Conservation (phyloP, 1,140 invertebrate species). For the Macrobrachium nipponense region DNA sequence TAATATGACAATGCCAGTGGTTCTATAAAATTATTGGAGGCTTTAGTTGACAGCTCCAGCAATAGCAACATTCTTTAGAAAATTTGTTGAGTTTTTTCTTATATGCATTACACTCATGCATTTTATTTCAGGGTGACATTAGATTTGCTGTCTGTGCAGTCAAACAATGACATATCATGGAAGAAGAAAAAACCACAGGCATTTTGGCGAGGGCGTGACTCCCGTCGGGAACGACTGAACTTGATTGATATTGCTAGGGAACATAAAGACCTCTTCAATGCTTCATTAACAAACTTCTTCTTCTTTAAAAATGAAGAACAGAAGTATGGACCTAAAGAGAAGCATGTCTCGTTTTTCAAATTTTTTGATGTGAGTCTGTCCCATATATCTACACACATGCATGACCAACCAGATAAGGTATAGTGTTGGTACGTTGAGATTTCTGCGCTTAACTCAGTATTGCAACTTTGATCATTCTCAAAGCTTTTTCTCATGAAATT, state of each 20-base stretch:
- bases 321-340: constrained; percentile 85
- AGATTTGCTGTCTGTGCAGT: constrained; percentile 91
- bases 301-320: constrained; percentile 90
- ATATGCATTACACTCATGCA: background rate
- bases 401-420: too few relatives aligned
- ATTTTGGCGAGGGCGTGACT: constrained; percentile 95
- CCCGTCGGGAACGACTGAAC: constrained; percentile 83
- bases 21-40: too few relatives aligned
- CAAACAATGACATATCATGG: constrained; percentile 81
- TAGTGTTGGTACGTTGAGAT: too few relatives aligned
- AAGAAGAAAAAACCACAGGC: constrained; percentile 79
- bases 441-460: too few relatives aligned
- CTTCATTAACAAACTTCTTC: constrained; percentile 95
- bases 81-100: too few relatives aligned
- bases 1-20: too few relatives aligned
- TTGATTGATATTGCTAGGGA: constrained; percentile 83
- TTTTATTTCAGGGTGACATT: constrained; percentile 78
- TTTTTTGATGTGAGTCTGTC: constrained; percentile 88
- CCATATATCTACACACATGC: constrained; percentile 8
- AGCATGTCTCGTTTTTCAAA: constrained; percentile 90
- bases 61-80: too few relatives aligned
- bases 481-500: too few relatives aligned
- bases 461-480: too few relatives aligned
- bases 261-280: constrained; percentile 88
- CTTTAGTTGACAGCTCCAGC: too few relatives aligned